phyloP scores from a whole-genome alignment of 2,888 invertebrate genomes.

The Nebria salina region DNA sequence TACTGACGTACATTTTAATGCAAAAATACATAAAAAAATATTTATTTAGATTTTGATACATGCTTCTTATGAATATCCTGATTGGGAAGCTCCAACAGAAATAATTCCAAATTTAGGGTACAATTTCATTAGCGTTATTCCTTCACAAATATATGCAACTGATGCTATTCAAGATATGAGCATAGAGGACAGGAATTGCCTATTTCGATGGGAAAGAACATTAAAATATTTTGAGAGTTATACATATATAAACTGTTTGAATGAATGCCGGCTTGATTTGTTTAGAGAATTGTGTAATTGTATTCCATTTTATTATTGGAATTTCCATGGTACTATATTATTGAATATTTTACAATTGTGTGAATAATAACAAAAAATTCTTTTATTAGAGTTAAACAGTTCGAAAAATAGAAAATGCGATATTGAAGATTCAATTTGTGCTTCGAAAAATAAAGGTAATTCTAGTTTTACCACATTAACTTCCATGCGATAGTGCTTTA shows the following conservation, averaged over 20 bases:
- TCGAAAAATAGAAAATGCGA: constrained; percentile 51
- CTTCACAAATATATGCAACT: constrained; percentile 72
- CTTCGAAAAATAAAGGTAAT: constrained; percentile 57
- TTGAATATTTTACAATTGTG: neutral
- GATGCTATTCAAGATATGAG: constrained; percentile 64
- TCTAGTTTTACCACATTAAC: constrained; percentile 46
- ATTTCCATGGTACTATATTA: constrained; percentile 51
- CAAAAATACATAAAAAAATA: constrained; percentile 35
- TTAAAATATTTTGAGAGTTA: constrained; percentile 62
- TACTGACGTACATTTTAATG: no score
- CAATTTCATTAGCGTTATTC: constrained; percentile 71
- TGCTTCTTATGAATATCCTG: constrained; percentile 72
- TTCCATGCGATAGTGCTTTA: no score
- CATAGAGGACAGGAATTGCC: constrained; percentile 67
- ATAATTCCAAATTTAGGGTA: constrained; percentile 68
- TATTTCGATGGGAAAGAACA: constrained; percentile 68
- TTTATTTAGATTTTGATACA: constrained; percentile 69
- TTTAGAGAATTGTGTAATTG: constrained; percentile 68
- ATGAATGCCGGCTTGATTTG: constrained; percentile 66
- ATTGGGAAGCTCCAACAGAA: constrained; percentile 70
- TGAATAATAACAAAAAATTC: neutral
- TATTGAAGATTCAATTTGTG: constrained; percentile 51
- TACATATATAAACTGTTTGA: constrained; percentile 74
- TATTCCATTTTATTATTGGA: constrained; percentile 68
- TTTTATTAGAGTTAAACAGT: neutral